Base-by-base conservation (phyloP, 2,797 vertebrate genomes). In the Oophaga sylvatica region DNA sequence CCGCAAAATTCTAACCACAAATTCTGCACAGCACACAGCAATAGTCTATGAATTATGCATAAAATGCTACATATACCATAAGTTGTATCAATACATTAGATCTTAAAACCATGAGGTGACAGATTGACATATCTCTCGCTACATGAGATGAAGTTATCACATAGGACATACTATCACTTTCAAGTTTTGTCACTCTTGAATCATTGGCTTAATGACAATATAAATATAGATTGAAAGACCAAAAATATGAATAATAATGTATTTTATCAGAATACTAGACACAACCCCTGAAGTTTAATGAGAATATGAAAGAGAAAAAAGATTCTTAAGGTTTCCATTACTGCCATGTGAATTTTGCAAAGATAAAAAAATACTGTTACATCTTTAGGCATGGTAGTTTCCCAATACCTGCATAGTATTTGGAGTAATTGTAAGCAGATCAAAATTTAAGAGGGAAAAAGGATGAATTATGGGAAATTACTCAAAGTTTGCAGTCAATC, bases 21-120 rank as follows among this genome's bases (percentile, higher is more conserved):
- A 79, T 60, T 79, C 8, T 0, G 56, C 31, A 31, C 7, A 11
- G 16, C 56, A 56, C n/a, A 11, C 59, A 35, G n/a, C 17, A 57
- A 79, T 59, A 59, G 59, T 57, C 77, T 4, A 77, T 77, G 75
- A 56, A 35, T 60, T 59, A 79, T 79, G 26, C 77, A 79, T 79
- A 79, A 59, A 19, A 79, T 31, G 8, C 0, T 79, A 29, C 29
- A 29, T 60, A 79, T 31, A 20, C 20, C 10, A 60, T 26, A 79
- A 59, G 17, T n/a, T 31, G 9, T 60, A 59, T 79, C 77, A 31
- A 79, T 79, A 79, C 26, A 77, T 15, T 60, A 20, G 26, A 19
- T 79, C 8, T 20, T 57, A 57, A 79, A 59, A 60, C 8, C 76
- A 15, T 57, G 53, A 78, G 15, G 53, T 31, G 15, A 35, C 22